Evolutionary conservation across 2,888 invertebrate genomes (phyloP).

Genomic region (Drosophila mimetica): DNA sequence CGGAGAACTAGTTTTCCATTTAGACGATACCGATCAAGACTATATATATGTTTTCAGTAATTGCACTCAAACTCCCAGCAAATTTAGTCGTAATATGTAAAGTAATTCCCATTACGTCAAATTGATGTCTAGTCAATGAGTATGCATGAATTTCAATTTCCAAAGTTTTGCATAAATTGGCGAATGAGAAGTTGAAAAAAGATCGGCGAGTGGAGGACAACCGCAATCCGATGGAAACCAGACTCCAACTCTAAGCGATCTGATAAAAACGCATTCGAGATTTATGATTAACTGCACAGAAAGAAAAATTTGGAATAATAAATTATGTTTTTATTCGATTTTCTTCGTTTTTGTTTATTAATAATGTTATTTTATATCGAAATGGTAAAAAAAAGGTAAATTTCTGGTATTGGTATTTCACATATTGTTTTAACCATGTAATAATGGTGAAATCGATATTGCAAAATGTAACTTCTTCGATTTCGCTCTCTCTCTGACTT

Average conservation of each 20-base stretch:
- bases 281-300: conserved; percentile 66
- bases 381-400: too few species aligned
- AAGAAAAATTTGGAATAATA: too few species aligned
- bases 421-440: too few species aligned
- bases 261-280: conserved; percentile 55
- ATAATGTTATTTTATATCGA: too few species aligned
- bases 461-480: too few species aligned
- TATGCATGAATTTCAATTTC: conserved; percentile 57
- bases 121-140: conserved; percentile 71
- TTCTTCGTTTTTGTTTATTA: too few species aligned
- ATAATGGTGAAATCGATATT: too few species aligned
- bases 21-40: neutral
- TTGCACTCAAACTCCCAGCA: conserved; percentile 28
- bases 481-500: too few species aligned
- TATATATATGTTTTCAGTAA: conserved; percentile 39
- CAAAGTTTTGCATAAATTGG: conserved; percentile 67
- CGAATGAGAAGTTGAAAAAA: conserved; percentile 25
- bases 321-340: too few species aligned
- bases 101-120: conserved; percentile 71
- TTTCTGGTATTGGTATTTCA: too few species aligned
- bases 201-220: conserved; percentile 67
- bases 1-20: conserved; percentile 33
- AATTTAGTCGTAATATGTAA: conserved; percentile 53
- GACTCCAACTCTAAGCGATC: conserved; percentile 25
- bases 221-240: conserved; percentile 68